Evolutionary conservation across 1,140 invertebrate species (phyloP), one percentile per base, ranked within the genome.

Genomic region (Potamilus streckersoni): DNA sequence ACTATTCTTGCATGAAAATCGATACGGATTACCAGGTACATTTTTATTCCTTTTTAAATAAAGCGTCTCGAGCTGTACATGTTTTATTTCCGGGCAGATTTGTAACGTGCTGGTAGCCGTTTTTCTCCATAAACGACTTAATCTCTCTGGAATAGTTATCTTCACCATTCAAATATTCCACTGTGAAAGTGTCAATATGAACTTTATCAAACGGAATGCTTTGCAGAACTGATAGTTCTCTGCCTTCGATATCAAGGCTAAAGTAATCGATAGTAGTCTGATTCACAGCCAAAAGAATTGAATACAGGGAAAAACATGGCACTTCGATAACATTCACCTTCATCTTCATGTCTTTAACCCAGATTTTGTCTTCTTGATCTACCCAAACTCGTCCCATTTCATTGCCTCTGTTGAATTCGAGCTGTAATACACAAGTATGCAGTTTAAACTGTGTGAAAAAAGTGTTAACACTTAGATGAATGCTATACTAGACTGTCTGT

Each of bases 261-360:
- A 95, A 90, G 85, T 94, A 93, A 90, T 95, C 93, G 60, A 95
- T 90, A 56, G 88, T 90, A 15, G 93, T 93, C 60, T 93, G 91
- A 83, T 94, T 94, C 79, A 94, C 93, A 57, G 95, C 95, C 72
- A 95, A 90, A 84, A 96, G 89, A 72, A 96, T 91, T 20, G 95
- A 94, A 85, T 93, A 95, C 70, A 96, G 91, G 80, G 95, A 95
- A 88, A 96, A 95, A 89, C 95, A 96, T 86, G 94, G 94, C 69
- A 96, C 93, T 49, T 49, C 38, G 20, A 83, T 62, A 11, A 62
- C 61, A 23, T 62, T 62, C 61, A 62, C 38, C 8, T 49, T 8
- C 38, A 49, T 49, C 38, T 49, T 49, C 38, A 49, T 49, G 6
- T 49, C 38, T 49, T 49, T 49, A 13, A 62, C 61, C 61, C 61